Conservation (phyloP, 2,888 invertebrate genomes). For the Drosophila flavopinicola region DNA sequence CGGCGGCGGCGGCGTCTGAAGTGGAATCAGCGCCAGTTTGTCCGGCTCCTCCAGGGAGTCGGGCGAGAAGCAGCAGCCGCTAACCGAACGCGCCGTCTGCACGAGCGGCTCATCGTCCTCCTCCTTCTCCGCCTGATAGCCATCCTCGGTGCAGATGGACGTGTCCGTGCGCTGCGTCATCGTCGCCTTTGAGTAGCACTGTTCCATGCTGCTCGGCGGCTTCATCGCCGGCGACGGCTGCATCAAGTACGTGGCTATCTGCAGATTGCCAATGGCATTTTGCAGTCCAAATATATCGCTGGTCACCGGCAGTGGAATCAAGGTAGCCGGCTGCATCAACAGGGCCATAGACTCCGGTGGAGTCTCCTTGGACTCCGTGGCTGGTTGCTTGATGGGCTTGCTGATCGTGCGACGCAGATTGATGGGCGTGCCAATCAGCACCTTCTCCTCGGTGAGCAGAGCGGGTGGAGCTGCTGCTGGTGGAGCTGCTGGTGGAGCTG, state of each 20-base stretch:
- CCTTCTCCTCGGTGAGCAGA: slow-evolving; percentile 76
- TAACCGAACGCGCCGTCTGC: slow-evolving; percentile 52
- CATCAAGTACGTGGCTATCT: slow-evolving; percentile 83
- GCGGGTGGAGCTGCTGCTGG: slow-evolving; percentile 13
- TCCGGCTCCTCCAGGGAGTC: slow-evolving; percentile 67
- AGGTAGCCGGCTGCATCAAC: slow-evolving; percentile 83
- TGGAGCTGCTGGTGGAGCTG: slow-evolving; percentile 51
- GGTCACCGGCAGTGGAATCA: slow-evolving; percentile 84
- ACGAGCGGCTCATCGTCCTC: slow-evolving; percentile 39
- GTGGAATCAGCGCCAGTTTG: slow-evolving; percentile 74
- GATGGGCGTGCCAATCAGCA: slow-evolving; percentile 84
- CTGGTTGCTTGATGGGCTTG: slow-evolving; percentile 71
- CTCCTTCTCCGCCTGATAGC: slow-evolving; percentile 69
- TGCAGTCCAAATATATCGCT: slow-evolving; percentile 83
- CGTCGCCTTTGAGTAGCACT: slow-evolving; percentile 69
- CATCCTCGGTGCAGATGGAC: slow-evolving; percentile 77
- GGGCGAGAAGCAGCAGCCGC: slow-evolving; percentile 65
- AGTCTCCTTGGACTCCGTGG: slow-evolving; percentile 14
- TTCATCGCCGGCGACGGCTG: slow-evolving; percentile 76
- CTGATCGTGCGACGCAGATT: slow-evolving; percentile 80
- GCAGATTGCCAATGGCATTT: slow-evolving; percentile 83
- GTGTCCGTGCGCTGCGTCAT: slow-evolving; percentile 81
- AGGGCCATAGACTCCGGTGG: slow-evolving; percentile 65
- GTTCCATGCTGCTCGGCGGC: slow-evolving; percentile 62
- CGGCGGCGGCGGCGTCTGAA: slow-evolving; percentile 38